A percentile compares a stretch with the other conserved stretches of the same genome.
phyloP scores from a whole-genome alignment of 2,113 vertebrate species.

The Antennarius striatus region DNA sequence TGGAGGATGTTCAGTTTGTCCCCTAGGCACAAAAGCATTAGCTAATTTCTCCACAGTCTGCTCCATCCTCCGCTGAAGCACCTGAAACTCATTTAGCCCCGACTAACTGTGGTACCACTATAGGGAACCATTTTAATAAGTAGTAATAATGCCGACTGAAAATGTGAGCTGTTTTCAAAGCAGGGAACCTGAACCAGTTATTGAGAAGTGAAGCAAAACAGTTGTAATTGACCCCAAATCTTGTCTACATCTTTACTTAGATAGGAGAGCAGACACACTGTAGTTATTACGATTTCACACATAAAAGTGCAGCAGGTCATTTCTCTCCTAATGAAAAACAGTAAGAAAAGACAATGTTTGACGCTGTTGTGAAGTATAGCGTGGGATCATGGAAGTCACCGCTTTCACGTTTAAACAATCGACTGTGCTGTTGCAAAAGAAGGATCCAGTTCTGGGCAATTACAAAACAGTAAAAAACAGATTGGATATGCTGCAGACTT shows the following conservation, averaged over 20 bases:
- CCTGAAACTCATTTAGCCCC: conserved; percentile 78
- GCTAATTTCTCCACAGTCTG: conserved; percentile 64
- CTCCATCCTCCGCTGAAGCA: conserved; percentile 64
- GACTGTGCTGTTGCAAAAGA: too few species aligned
- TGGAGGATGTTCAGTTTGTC: conserved; percentile 57
- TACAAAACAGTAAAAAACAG: too few species aligned
- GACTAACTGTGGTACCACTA: conserved; percentile 71
- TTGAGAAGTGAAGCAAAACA: conserved; percentile 53
- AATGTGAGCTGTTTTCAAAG: conserved; percentile 67
- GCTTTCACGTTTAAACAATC: too few species aligned
- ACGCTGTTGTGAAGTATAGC: too few species aligned
- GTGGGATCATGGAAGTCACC: too few species aligned
- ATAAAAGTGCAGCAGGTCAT: neutral
- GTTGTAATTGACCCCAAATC: conserved; percentile 26
- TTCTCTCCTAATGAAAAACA: neutral
- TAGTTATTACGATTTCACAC: neutral
- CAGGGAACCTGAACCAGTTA: conserved; percentile 54
- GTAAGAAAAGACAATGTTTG: too few species aligned
- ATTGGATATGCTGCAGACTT: too few species aligned
- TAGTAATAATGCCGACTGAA: conserved; percentile 72
- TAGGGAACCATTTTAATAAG: conserved; percentile 77
- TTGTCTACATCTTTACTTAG: conserved; percentile 17
- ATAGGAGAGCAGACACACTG: conserved; percentile 5
- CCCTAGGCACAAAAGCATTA: conserved; percentile 54
- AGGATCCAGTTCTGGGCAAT: too few species aligned